These are phyloP conservation scores for Stegodyphus mimosarum DNA, from an alignment of 1,140 invertebrate genomes.

Conservation along the genomic window DNA sequence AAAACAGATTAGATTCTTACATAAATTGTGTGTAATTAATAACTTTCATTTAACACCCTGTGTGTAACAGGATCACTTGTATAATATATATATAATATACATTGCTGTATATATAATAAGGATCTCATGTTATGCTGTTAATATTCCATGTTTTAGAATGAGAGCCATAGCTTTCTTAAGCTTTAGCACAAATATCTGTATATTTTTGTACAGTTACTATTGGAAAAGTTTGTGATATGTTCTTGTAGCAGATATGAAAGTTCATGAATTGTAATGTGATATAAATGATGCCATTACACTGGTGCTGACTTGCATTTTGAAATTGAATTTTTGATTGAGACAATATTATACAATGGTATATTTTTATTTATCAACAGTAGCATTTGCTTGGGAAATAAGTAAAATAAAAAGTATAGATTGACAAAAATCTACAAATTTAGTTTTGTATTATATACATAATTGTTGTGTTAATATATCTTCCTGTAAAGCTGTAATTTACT, in stretches of 20 bases:
- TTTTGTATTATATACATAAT: not conserved
- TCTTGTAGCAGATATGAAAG: conserved; percentile 18
- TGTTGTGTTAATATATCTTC: not conserved
- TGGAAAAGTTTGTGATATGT: conserved; percentile 45
- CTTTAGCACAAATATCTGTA: conserved; percentile 28
- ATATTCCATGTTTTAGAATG: not conserved
- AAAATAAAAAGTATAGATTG: no score
- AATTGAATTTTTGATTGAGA: no score
- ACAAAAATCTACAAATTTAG: not conserved
- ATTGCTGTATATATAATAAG: no score
- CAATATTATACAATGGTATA: no score
- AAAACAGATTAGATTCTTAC: not conserved
- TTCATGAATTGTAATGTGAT: not conserved
- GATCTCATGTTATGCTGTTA: not conserved
- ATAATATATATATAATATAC: not conserved
- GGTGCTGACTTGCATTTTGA: no score
- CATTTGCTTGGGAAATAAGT: no score
- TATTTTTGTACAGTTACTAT: conserved; percentile 57
- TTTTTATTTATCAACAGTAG: no score
- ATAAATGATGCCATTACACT: not conserved
- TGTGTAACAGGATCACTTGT: not conserved
- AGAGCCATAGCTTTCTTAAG: not conserved
- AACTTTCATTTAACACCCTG: conserved; percentile 13
- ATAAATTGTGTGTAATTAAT: not conserved
- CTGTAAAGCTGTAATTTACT: not conserved